A percentile compares a stretch with the other conserved stretches of the same genome.
Conservation (phyloP, 30 jellyfish, hydroid and myxozoan genomes). For the Sanderia malayensis region DNA sequence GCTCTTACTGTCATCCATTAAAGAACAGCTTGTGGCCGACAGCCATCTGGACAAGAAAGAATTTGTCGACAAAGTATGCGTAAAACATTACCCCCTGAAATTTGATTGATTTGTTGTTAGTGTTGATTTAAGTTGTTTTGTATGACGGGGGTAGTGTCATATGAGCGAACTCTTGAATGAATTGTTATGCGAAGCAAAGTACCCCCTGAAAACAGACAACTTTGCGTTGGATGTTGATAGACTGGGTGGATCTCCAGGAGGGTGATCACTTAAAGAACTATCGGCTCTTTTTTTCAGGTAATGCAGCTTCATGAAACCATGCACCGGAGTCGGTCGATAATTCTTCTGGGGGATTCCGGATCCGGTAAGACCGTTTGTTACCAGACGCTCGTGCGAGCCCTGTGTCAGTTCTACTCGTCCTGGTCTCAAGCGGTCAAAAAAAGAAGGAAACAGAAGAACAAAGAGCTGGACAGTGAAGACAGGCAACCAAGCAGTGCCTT, state of each 20-base stretch:
- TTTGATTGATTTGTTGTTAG: too few species aligned
- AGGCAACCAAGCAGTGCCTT: slow-evolving; percentile 13
- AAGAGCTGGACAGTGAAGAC: not conserved
- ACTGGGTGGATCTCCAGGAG: too few species aligned
- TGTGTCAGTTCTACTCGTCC: slow-evolving; percentile 74
- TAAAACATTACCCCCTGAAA: too few species aligned
- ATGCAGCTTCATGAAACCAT: slow-evolving; percentile 54
- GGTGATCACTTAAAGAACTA: too few species aligned
- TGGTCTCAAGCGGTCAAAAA: slow-evolving; percentile 65
- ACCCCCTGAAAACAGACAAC: too few species aligned
- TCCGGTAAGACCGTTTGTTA: slow-evolving; percentile 79
- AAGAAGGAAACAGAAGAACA: slow-evolving; percentile 9
- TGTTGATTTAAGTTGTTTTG: too few species aligned
- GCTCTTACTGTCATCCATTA: slow-evolving; percentile 52
- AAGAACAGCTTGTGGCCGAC: slow-evolving; percentile 67
- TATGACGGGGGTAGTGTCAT: too few species aligned
- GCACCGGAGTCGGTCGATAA: slow-evolving; percentile 45
- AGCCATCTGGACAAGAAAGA: slow-evolving; percentile 36
- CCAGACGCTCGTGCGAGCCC: slow-evolving; percentile 70
- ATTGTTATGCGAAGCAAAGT: too few species aligned
- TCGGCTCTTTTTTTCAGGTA: slow-evolving; percentile 41
- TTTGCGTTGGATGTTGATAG: too few species aligned
- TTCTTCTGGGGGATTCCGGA: slow-evolving; percentile 62
- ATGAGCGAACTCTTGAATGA: too few species aligned
- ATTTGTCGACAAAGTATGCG: slow-evolving; percentile 55